A percentile compares a stretch with the other conserved stretches of the same genome.
Conservation (phyloP, 53 echinoderm and acorn worm genomes). For the Pentamera pediparva region DNA sequence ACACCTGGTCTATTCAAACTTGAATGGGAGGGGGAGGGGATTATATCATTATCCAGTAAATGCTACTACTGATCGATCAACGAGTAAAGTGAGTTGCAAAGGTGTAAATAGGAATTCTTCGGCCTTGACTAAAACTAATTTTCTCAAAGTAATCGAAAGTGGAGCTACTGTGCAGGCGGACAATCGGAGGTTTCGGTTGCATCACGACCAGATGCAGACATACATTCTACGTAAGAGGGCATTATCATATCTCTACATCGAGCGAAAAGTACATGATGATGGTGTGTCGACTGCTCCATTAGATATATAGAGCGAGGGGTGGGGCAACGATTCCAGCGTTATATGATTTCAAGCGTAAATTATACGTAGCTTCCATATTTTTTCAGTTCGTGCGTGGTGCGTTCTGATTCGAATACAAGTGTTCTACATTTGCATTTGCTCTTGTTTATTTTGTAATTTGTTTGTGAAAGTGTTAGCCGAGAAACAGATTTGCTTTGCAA, state of each 20-base stretch:
- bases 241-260: slow-evolving; percentile 1
- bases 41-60: slow-evolving; percentile 43
- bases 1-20: slow-evolving; percentile 47
- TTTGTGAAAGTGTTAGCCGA: too few relatives aligned
- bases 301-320: not conserved
- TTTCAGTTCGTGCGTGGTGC: too few relatives aligned
- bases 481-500: too few relatives aligned
- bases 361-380: too few relatives aligned
- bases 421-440: too few relatives aligned
- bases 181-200: not conserved
- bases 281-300: not conserved
- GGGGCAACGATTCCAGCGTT: too few relatives aligned
- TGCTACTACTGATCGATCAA: slow-evolving; percentile 24
- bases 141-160: slow-evolving; percentile 16
- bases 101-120: slow-evolving; percentile 50
- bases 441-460: too few relatives aligned
- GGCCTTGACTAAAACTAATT: slow-evolving; percentile 26
- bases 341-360: too few relatives aligned
- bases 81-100: slow-evolving; percentile 61
- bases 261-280: not conserved
- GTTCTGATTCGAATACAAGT: too few relatives aligned
- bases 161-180: not conserved
- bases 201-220: not conserved
- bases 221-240: slow-evolving; percentile 1
- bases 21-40: slow-evolving; percentile 29